Percentiles rank a stretch among this genome's conserved stretches.
These are phyloP conservation scores for Epinotia brunnichana DNA, from an alignment of 2,888 invertebrate species.

Conservation along the genomic window DNA sequence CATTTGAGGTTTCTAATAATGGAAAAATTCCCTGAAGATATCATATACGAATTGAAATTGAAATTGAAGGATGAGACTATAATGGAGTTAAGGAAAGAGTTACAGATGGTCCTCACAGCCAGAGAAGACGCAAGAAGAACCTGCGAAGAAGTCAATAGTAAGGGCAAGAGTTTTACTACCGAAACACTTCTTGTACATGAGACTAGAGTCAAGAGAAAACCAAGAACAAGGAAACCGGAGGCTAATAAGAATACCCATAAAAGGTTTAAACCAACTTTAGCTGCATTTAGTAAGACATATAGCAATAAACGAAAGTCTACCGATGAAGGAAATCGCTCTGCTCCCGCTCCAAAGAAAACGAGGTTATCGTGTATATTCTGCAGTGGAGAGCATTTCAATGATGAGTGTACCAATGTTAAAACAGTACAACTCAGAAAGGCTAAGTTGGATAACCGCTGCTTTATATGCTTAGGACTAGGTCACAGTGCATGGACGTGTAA, in stretches of 20 bases:
- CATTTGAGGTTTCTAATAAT: constrained; percentile 15
- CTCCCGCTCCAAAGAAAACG: background rate
- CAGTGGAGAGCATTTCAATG: background rate
- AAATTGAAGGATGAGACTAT: background rate
- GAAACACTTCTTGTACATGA: background rate
- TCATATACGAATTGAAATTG: constrained; percentile 11
- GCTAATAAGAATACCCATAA: background rate
- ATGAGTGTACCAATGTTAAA: background rate
- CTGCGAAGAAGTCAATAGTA: background rate
- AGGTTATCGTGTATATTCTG: background rate
- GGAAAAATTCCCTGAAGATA: constrained; percentile 5
- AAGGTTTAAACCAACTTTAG: background rate
- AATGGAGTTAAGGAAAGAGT: background rate
- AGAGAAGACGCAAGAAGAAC: background rate
- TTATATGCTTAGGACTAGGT: background rate
- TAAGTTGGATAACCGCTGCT: background rate
- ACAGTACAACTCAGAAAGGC: background rate
- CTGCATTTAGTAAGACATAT: background rate
- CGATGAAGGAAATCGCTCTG: background rate
- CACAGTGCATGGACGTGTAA: background rate
- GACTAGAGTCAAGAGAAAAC: background rate
- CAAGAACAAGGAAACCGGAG: background rate
- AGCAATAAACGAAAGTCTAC: background rate
- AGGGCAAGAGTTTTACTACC: background rate
- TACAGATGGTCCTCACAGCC: background rate